These are phyloP conservation scores for Halcyon chelicuti DNA, from an alignment of 2,797 vertebrate genomes.

Conservation along the genomic window DNA sequence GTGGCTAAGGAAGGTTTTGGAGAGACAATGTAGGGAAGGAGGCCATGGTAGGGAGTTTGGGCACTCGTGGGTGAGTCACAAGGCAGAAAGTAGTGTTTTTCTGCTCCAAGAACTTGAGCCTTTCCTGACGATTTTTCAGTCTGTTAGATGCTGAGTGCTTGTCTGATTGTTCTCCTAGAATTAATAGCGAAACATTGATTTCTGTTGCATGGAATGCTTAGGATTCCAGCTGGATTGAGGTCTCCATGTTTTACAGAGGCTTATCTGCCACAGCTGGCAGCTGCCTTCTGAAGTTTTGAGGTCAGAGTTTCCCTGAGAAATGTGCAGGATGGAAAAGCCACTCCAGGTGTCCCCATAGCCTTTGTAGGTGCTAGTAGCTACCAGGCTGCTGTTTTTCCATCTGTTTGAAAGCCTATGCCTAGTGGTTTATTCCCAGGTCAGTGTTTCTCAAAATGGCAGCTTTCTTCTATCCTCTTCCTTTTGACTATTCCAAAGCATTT, in stretches of 20 bases:
- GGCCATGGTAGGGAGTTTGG: not conserved
- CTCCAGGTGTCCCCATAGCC: not conserved
- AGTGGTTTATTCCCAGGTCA: not conserved
- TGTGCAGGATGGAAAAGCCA: rapidly evolving
- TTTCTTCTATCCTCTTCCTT: not conserved
- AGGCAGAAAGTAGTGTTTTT: not conserved
- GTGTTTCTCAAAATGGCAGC: not conserved
- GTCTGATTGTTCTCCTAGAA: not conserved
- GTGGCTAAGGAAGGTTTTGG: not conserved
- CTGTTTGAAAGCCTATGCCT: not conserved
- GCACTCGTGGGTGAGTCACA: not conserved
- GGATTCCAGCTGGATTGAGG: not conserved
- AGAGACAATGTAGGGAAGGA: not conserved
- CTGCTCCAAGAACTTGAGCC: not conserved
- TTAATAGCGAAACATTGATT: not conserved
- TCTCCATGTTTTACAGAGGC: not conserved
- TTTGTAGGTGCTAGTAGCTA: not conserved
- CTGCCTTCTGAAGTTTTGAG: not conserved
- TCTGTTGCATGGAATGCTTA: not conserved
- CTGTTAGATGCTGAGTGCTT: not conserved
- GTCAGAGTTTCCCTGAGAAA: not conserved
- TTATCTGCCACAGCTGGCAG: not conserved
- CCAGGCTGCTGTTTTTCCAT: not conserved
- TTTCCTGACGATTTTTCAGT: not conserved
- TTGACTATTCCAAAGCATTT: not conserved